phyloP scores from a whole-genome alignment of 2,113 vertebrate genomes.

The Nyctereutes procyonoides region DNA sequence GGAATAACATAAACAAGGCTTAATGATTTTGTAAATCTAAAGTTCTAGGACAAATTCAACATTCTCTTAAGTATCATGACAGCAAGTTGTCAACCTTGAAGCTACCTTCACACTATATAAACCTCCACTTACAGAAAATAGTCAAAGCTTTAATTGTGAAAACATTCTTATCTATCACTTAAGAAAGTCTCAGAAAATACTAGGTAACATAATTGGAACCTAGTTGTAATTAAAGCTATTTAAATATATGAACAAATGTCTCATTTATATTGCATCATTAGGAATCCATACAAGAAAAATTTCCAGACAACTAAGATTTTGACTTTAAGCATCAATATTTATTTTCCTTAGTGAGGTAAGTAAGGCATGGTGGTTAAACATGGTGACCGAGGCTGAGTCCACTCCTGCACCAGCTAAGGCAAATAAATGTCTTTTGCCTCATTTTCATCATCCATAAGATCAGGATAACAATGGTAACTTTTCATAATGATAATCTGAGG shows the following conservation, averaged over 20 bases:
- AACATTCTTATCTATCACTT: constrained; percentile 55
- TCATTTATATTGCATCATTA: constrained; percentile 60
- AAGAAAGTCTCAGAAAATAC: constrained; percentile 53
- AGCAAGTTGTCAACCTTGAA: constrained; percentile 64
- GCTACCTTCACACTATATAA: constrained; percentile 35
- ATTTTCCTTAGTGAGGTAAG: constrained; percentile 46
- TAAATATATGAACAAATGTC: constrained; percentile 72
- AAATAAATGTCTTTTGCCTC: not conserved
- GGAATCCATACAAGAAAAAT: constrained; percentile 66
- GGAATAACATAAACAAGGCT: constrained; percentile 68
- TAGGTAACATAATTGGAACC: constrained; percentile 60
- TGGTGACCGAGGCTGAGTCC: not conserved
- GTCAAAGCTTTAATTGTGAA: constrained; percentile 42
- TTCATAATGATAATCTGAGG: not conserved
- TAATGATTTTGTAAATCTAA: constrained; percentile 68
- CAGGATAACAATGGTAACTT: not conserved
- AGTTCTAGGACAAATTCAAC: constrained; percentile 4
- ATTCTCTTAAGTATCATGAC: constrained; percentile 34
- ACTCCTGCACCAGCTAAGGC: not conserved
- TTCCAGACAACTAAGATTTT: constrained; percentile 58
- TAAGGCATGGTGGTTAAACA: not conserved
- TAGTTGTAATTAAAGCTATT: constrained; percentile 67
- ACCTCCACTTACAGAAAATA: constrained; percentile 64
- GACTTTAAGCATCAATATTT: constrained; percentile 64
- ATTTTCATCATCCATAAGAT: constrained; percentile 45